Base-by-base conservation (phyloP, 2,797 vertebrate species). In the Acrocephalus scirpaceus region DNA sequence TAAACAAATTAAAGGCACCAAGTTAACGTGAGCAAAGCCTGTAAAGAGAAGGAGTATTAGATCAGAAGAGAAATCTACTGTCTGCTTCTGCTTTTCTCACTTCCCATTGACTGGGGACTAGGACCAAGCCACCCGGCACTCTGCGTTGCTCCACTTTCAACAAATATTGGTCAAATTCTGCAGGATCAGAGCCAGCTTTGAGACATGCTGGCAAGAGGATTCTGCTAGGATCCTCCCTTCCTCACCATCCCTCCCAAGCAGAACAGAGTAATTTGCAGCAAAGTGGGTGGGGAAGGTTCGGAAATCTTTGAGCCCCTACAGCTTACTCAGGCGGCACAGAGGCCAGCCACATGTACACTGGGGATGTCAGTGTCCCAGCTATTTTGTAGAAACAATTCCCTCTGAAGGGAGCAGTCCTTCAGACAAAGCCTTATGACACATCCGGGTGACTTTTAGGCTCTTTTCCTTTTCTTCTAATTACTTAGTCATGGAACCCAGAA, bases 351-450 rank as follows among this genome's bases (percentile, higher is more conserved):
- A 93, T 53, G 54, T 48, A 58, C 29, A 42, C 53, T 74, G 61
- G 74, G 60, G 74, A 66, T 93, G 90, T 34, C 92, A 95, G 40
- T 17, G 1, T 56, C 86, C 65, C 74, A 80, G 58, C 81, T 88
- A 90, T 97, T 96, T 95, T 96, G 92, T 94, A 95, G 86, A 93
- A 96, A 95, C 93, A 96, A 95, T 94, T 92, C 88, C 36, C 54
- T 90, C 77, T 76, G 71, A 97, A 86, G 82, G 76, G 73, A 95
- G 48, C 60, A 92, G 60, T 70, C 47, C 44, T 93, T 92, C 82
- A 90, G 62, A 89, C 90, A 97, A 92, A 94, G 88, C 38, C 53
- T 95, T 90, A 60, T 93, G 94, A 95, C 77, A 95, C 34, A 95
- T 92, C 84, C 14, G 87, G 67, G 86, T 96, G 88, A 94, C 70